phyloP scores from a whole-genome alignment of 2,888 invertebrate species.

The Blera fallax region DNA sequence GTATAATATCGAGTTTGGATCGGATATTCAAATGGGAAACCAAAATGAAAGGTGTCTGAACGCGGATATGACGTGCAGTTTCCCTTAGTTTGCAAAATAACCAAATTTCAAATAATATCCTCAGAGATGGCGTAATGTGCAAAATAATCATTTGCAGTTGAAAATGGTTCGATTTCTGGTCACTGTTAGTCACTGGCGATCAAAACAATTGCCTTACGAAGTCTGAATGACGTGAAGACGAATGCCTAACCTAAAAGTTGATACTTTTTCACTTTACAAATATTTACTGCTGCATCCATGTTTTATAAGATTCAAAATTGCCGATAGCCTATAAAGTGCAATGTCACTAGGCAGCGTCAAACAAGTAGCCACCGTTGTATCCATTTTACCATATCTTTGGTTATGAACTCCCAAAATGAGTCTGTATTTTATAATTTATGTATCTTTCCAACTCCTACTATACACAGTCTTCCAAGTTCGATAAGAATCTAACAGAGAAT shows the following conservation, averaged over 20 bases:
- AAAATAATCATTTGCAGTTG: no score
- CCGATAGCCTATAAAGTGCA: slow-evolving; percentile 6
- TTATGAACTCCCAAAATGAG: slow-evolving; percentile 56
- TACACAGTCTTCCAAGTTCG: slow-evolving; percentile 2
- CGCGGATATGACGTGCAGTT: no score
- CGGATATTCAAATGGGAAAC: no score
- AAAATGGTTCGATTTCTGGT: no score
- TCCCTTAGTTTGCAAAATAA: no score
- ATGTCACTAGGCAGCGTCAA: slow-evolving; percentile 15
- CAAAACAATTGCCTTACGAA: no score
- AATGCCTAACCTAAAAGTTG: not conserved
- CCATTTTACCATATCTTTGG: slow-evolving; percentile 20
- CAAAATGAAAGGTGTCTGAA: no score
- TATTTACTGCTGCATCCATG: not conserved
- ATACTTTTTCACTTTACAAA: not conserved
- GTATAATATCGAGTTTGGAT: no score
- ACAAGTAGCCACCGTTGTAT: slow-evolving; percentile 21
- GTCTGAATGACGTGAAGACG: not conserved
- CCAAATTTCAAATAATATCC: no score
- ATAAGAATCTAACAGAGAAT: slow-evolving; percentile 60
- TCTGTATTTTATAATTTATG: slow-evolving; percentile 30
- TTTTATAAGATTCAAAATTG: not conserved
- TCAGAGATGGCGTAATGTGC: no score
- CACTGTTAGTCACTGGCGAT: no score
- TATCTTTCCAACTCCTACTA: slow-evolving; percentile 11